Percentiles rank a stretch among this genome's conserved stretches.
Conservation (phyloP, 2,113 vertebrate genomes). For the Daubentonia madagascariensis region DNA sequence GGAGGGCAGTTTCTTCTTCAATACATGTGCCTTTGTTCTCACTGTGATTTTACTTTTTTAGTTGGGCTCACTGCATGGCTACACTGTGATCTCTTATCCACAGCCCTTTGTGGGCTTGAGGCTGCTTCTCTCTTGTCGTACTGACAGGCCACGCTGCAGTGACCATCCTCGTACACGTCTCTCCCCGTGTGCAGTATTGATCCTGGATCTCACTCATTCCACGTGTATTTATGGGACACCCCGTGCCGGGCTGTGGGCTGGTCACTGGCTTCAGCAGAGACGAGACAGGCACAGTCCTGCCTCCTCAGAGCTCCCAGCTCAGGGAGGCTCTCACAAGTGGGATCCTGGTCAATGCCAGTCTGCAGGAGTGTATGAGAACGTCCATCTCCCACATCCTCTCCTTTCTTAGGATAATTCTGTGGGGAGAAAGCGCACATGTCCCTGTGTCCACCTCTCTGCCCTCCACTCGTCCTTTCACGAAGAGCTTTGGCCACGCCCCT, state of each 20-base stretch:
- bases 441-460: background rate
- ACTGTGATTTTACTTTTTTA: too few species aligned
- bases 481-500: background rate
- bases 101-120: fast-evolving
- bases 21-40: too few species aligned
- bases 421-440: fast-evolving
- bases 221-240: background rate
- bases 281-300: too few species aligned
- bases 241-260: background rate
- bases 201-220: background rate
- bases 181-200: background rate
- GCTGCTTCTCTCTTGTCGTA: background rate
- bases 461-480: background rate
- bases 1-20: background rate
- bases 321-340: background rate
- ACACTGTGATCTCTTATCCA: background rate
- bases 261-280: background rate
- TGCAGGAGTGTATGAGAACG: background rate
- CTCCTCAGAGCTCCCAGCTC: background rate
- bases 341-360: background rate
- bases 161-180: background rate
- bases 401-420: background rate
- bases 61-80: too few species aligned
- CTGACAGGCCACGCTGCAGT: background rate
- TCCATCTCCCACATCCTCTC: background rate